Percentiles rank a stretch among this genome's conserved stretches.
These are phyloP conservation scores for Petromus typicus DNA, from an alignment of 2,113 vertebrate genomes.

Conservation along the genomic window DNA sequence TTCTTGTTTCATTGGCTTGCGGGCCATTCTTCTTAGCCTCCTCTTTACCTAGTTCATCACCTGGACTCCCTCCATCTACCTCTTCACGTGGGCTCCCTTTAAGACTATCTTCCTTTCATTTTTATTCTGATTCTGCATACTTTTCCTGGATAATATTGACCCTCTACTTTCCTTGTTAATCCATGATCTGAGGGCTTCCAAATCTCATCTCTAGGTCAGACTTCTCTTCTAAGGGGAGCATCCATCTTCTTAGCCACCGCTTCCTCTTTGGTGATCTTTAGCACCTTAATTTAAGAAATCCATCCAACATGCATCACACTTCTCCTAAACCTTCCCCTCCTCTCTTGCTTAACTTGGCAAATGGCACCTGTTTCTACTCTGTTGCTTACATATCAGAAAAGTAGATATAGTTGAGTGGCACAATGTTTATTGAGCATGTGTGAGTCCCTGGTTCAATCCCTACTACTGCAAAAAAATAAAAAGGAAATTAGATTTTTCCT, in stretches of 20 bases:
- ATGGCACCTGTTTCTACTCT: background rate
- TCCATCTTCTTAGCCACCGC: background rate
- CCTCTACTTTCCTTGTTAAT: background rate
- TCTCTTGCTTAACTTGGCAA: background rate
- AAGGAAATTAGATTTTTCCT: background rate
- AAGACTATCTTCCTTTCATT: background rate
- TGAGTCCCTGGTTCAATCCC: background rate
- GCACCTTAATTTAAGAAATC: no score
- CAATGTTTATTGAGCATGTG: background rate
- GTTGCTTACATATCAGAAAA: background rate
- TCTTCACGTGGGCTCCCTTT: background rate
- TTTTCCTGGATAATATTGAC: background rate
- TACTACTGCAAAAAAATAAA: background rate
- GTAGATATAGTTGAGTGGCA: background rate
- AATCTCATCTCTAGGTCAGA: background rate
- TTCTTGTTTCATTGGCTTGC: background rate
- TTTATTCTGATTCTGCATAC: background rate
- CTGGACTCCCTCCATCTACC: background rate
- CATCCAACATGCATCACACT: accelerated
- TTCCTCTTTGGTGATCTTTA: background rate
- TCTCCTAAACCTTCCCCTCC: background rate
- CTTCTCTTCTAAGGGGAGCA: background rate
- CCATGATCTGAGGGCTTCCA: background rate
- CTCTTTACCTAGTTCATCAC: background rate
- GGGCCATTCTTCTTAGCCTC: background rate